Evolutionary conservation across 2,113 vertebrate species (phyloP).

Genomic region (Corvus hawaiiensis): DNA sequence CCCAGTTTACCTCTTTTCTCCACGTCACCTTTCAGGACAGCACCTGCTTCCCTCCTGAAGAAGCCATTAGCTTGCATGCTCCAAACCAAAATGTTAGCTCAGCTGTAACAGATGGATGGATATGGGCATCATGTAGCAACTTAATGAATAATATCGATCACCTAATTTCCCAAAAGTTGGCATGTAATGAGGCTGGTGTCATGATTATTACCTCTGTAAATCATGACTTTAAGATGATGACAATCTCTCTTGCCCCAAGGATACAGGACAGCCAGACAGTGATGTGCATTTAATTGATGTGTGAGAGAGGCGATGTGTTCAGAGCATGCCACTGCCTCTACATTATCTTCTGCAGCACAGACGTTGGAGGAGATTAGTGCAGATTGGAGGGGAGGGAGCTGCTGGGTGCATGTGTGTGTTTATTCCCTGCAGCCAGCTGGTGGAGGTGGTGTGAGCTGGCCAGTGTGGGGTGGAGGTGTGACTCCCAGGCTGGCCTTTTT

Average conservation of each 20-base stretch:
- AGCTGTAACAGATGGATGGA: constrained; percentile 58
- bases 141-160: constrained; percentile 70
- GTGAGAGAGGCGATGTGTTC: neutral
- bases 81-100: constrained; percentile 41
- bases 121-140: constrained; percentile 45
- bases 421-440: neutral
- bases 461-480: neutral
- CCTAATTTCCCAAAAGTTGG: constrained; percentile 58
- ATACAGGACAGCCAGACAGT: constrained; percentile 15
- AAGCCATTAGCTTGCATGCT: neutral
- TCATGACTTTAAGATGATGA: constrained; percentile 54
- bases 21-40: neutral
- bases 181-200: constrained; percentile 50
- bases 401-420: neutral
- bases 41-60: neutral
- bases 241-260: constrained; percentile 44
- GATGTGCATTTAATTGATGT: constrained; percentile 52
- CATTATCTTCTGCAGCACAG: constrained; percentile 28
- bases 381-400: neutral
- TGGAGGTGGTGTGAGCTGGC: neutral
- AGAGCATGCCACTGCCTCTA: neutral
- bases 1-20: neutral
- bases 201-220: constrained; percentile 67
- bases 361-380: neutral
- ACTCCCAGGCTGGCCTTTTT: neutral